Conservation (phyloP, 1,140 invertebrate genomes). For the Papilio dardanus region DNA sequence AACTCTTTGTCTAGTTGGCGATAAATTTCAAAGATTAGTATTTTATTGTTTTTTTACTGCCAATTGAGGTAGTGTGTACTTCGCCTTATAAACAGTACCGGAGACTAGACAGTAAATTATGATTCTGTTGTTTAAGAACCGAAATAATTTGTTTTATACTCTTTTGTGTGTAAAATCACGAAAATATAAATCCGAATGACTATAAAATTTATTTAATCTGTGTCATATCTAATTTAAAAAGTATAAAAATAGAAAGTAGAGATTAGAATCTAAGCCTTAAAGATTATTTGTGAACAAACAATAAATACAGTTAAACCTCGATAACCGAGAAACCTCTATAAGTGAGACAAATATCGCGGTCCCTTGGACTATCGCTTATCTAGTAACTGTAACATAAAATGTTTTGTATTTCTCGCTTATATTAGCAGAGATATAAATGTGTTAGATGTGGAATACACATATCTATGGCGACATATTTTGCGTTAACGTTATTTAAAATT, state of each 20-base stretch:
- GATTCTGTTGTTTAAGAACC: not conserved
- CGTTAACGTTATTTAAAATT: constrained; percentile 10
- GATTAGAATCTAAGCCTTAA: too few species aligned
- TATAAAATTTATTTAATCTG: not conserved
- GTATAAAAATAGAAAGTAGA: too few species aligned
- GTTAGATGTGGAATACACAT: not conserved
- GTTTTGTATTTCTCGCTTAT: not conserved
- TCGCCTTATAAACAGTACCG: not conserved
- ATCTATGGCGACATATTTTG: not conserved
- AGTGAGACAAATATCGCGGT: too few species aligned
- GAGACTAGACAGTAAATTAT: not conserved
- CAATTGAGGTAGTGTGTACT: not conserved
- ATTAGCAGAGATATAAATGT: not conserved
- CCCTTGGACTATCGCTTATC: too few species aligned
- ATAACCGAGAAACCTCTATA: too few species aligned
- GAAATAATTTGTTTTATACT: constrained; percentile 13
- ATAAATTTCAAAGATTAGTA: constrained; percentile 21
- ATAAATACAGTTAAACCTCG: too few species aligned
- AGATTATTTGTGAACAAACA: too few species aligned
- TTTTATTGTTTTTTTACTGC: constrained; percentile 19
- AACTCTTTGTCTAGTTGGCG: constrained; percentile 1
- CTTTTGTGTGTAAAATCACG: not conserved
- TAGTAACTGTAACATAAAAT: too few species aligned
- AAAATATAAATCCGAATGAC: not conserved
- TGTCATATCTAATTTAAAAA: not conserved